Evolutionary conservation across 2,888 invertebrate genomes (phyloP), one percentile per base, ranked within the genome.

Genomic region (Herminia tarsipennalis): DNA sequence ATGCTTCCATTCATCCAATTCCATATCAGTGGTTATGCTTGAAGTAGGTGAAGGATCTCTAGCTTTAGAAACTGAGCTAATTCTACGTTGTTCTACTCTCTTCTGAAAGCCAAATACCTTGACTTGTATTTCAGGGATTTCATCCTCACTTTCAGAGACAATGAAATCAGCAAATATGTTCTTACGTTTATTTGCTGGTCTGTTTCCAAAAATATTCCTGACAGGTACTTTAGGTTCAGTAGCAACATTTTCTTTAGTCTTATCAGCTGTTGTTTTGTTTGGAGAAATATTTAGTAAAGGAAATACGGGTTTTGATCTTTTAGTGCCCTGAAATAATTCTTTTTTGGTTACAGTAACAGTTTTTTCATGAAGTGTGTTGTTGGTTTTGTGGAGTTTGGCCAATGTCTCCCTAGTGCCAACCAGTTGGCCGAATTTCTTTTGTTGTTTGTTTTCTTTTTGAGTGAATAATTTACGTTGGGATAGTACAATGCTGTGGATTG

Each of bases 81-180:
- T n/a, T 3, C 61, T 48, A 35, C 57, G 53, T 18, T 62, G 60
- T 3, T 74, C 70, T 9, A 28, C 6, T 33, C 62, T 75, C 20
- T 73, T 84, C 43, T 72, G 69, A 46, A 86, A 85, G 17, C 64
- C 73, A 62, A 86, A 86, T 0, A 83, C 58, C 61, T 73, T 81
- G 0, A 83, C 75, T 47, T 85, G 78, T 33, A 87, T 78, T 9
- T 88, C 85, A 0, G 83, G 69, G 13, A 83, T 75, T 56, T 88
- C 90, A 49, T 86, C 84, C 41, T 88, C 89, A 73, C 83, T 87
- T 21, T 89, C 89, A 4, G 87, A 81, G 6, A 72, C 68, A 57
- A 89, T 67, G 28, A 88, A 88, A 48, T 88, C 78, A 0, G 80
- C 74, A 64, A 86, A 87, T 60, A 83, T 84, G 44, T 87, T 87